Conservation (phyloP, 2,797 vertebrate species). For the Enteromius viviparus region DNA sequence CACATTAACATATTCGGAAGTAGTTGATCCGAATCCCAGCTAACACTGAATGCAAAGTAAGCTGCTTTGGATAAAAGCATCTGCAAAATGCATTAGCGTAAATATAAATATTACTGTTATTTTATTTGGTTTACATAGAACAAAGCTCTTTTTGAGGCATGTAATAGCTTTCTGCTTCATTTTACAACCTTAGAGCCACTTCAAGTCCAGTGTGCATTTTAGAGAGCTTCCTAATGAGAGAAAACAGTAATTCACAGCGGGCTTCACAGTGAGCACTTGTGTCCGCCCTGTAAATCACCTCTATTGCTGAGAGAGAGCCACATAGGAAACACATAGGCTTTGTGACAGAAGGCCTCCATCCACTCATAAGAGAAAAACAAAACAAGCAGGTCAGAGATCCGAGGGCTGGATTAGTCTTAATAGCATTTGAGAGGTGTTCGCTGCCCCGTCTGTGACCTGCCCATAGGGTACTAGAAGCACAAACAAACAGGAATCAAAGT, state of each 20-base stretch:
- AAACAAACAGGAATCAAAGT: constrained; percentile 41
- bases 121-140: background rate
- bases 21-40: background rate
- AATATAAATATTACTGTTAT: background rate
- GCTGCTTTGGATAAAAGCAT: background rate
- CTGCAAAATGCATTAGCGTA: background rate
- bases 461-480: background rate
- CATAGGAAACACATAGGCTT: constrained; percentile 7
- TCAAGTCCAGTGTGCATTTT: background rate
- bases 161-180: background rate
- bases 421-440: background rate
- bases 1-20: background rate
- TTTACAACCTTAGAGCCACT: background rate
- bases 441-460: constrained; percentile 33
- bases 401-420: constrained; percentile 36
- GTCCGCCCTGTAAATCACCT: constrained; percentile 28
- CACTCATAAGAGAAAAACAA: constrained; percentile 24
- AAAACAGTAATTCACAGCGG: background rate
- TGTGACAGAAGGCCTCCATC: background rate
- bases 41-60: background rate
- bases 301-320: background rate
- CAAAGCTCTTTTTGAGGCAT: background rate
- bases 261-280: background rate
- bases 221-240: constrained; percentile 20
- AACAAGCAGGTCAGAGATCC: constrained; percentile 36